A percentile compares a stretch with the other conserved stretches of the same genome.
phyloP scores from a whole-genome alignment of 2,797 vertebrate genomes.

The Neosilurus mollespiculum region DNA sequence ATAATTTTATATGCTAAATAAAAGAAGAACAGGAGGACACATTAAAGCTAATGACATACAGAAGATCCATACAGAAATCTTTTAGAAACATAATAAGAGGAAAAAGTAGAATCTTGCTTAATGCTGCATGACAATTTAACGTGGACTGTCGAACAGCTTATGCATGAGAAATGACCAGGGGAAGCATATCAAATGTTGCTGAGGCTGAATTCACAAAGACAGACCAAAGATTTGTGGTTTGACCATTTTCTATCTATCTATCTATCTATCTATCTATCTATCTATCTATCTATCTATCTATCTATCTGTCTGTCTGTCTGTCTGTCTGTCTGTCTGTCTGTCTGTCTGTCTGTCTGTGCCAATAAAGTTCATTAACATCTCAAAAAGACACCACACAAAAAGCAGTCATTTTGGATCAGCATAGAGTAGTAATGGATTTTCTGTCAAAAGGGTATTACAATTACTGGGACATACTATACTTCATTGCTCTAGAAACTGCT shows the following conservation, averaged over 20 bases:
- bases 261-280: too few species aligned
- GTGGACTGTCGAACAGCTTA: not conserved
- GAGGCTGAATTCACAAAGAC: not conserved
- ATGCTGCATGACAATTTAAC: not conserved
- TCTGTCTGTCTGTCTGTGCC: too few species aligned
- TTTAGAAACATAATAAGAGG: not conserved
- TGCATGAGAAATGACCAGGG: not conserved
- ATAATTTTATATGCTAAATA: not conserved
- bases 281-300: too few species aligned
- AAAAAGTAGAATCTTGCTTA: not conserved
- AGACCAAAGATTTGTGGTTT: not conserved
- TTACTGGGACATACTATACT: too few species aligned
- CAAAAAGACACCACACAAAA: too few species aligned
- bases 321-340: too few species aligned
- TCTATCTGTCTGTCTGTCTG: too few species aligned
- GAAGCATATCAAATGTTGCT: not conserved
- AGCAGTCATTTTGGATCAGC: too few species aligned
- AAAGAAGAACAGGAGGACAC: constrained; percentile 6
- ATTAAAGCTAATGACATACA: constrained; percentile 22
- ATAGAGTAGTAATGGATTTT: too few species aligned
- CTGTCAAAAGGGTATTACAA: too few species aligned
- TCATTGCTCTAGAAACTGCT: too few species aligned
- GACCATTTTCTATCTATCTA: not conserved
- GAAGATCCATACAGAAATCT: not conserved
- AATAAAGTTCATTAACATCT: too few species aligned